Conservation (phyloP, 2,113 vertebrate species). For the Merops nubicus region DNA sequence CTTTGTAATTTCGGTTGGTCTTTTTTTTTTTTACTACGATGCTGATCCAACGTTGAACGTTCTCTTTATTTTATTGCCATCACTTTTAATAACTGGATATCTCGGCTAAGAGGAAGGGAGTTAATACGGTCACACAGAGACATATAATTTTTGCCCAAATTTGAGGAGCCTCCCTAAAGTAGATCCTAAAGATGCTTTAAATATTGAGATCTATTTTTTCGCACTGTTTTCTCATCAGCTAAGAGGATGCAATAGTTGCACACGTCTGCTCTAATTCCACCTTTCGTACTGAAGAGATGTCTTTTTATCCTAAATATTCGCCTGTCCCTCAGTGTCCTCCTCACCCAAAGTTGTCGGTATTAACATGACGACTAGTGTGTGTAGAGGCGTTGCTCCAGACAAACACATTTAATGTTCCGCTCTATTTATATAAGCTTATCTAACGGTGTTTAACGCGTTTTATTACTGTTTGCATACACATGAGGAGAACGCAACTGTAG, state of each 20-base stretch:
- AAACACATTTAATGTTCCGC: neutral
- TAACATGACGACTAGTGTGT: neutral
- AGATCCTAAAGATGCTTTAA: constrained; percentile 31
- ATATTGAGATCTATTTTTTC: neutral
- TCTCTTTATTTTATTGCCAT: neutral
- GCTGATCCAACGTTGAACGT: rapidly evolving
- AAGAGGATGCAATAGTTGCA: neutral
- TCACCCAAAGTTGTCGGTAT: neutral
- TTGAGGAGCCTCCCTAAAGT: constrained; percentile 24
- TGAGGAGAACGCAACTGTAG: neutral
- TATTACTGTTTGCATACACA: neutral
- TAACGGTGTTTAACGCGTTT: neutral
- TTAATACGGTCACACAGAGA: constrained; percentile 26
- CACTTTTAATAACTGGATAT: neutral
- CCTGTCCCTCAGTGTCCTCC: neutral
- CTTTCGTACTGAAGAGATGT: neutral
- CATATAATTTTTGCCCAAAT: neutral
- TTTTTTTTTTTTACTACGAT: neutral
- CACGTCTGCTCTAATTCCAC: neutral
- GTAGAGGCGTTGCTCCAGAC: neutral
- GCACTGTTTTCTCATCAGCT: neutral
- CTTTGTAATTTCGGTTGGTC: neutral
- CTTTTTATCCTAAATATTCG: neutral
- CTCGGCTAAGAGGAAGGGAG: neutral
- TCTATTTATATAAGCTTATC: neutral